These are phyloP conservation scores for Melipona quadrifasciata DNA, from an alignment of 1,140 invertebrate genomes.

Conservation along the genomic window DNA sequence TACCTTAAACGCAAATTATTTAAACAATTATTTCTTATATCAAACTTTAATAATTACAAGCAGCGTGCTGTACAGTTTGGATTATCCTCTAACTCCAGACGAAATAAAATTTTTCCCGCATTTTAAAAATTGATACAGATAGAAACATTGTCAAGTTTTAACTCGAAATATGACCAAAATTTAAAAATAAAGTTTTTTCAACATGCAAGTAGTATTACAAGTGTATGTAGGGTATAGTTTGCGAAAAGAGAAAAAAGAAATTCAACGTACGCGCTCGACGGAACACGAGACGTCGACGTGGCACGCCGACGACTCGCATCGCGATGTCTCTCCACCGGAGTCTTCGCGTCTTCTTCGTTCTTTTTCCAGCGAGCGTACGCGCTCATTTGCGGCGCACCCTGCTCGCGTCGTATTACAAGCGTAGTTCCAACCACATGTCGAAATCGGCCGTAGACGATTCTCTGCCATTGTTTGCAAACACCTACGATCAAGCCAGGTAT, in stretches of 20 bases:
- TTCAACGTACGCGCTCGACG: not conserved
- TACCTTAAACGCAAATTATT: too few species aligned
- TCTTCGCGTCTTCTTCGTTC: slow-evolving; percentile 4
- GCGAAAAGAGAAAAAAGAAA: not conserved
- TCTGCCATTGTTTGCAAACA: slow-evolving; percentile 66
- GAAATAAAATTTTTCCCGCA: too few species aligned
- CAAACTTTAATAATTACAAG: not conserved
- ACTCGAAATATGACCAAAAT: too few species aligned
- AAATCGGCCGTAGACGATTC: slow-evolving; percentile 61
- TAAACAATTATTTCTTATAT: too few species aligned
- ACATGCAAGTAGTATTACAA: too few species aligned
- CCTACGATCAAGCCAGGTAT: slow-evolving; percentile 52
- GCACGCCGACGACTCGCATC: not conserved
- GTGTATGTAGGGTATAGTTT: too few species aligned
- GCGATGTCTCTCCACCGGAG: not conserved
- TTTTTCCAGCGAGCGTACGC: slow-evolving; percentile 9
- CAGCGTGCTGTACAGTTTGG: too few species aligned
- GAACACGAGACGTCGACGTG: not conserved
- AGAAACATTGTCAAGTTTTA: too few species aligned
- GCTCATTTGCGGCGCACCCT: slow-evolving; percentile 59
- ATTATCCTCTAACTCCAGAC: too few species aligned
- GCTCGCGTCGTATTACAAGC: slow-evolving; percentile 54
- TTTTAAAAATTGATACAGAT: too few species aligned
- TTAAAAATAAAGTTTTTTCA: too few species aligned
- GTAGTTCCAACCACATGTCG: slow-evolving; percentile 54